Evolutionary conservation across 2,113 vertebrate genomes (phyloP), one percentile per base, ranked within the genome.

Genomic region (Tupaia tana): DNA sequence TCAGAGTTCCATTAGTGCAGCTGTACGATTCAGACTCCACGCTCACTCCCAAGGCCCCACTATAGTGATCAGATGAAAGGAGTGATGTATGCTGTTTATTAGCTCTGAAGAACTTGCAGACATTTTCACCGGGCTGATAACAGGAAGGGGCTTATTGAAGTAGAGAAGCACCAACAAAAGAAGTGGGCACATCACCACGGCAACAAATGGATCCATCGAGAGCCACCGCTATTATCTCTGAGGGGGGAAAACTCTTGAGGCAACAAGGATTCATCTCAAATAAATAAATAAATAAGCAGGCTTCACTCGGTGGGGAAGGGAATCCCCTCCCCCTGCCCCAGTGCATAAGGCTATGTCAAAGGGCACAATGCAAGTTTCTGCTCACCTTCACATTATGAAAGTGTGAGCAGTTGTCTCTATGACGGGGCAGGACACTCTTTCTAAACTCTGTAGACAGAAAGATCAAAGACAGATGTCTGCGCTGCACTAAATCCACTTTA

Each of bases 121-220:
- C 98, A 98, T 99, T 98, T 99, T 99, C 97, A 97, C 98, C 97
- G 94, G 98, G 98, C 99, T 98, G 98, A 99, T 99, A 98, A 98
- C 99, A 99, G 98, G 98, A 99, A 98, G 98, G 98, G 99, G 98
- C 99, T 99, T 99, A 99, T 99, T 99, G 99, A 99, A 99, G 98
- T 98, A 98, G 97, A 99, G 98, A 98, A 14, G 31, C 95, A 34
- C 98, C 98, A 98, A 98, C 98, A 98, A 99, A 99, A 99, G 99
- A 98, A 99, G 98, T 98, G 98, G 98, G 99, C 98, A 98, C 98
- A 99, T 99, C 99, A 99, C 99, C 99, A 99, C 92, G 99, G 99
- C 99, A 99, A 99, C 99, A 99, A 99, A 99, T 99, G 99, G 99
- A 99, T 99, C 98, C 98, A 98, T 98, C 98, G 98, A 99, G 99